Evolutionary conservation across 2,888 invertebrate genomes (phyloP).

Genomic region (Caenorhabditis imperialis): DNA sequence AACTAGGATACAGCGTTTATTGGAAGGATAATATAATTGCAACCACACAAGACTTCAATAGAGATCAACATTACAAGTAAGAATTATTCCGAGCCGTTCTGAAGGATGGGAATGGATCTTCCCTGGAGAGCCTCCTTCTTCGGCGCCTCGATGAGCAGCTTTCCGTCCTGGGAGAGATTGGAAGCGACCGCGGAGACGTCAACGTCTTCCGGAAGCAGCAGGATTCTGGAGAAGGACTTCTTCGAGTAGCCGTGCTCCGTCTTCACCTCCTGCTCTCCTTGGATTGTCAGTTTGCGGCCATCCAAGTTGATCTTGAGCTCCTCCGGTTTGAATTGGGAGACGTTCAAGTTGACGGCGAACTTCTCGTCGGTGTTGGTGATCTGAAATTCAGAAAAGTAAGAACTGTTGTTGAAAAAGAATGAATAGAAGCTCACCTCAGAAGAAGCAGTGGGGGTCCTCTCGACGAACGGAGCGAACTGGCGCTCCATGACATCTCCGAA

Average conservation of each 20-base stretch:
- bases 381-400: not conserved
- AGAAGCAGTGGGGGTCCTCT: too few species aligned
- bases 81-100: not conserved
- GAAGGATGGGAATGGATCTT: constrained; percentile 35
- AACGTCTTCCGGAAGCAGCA: constrained; percentile 55
- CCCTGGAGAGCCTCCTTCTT: constrained; percentile 31
- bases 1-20: too few species aligned
- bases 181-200: constrained; percentile 35
- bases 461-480: constrained; percentile 1
- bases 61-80: too few species aligned
- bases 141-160: constrained; percentile 47
- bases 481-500: constrained; percentile 29
- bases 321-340: constrained; percentile 80
- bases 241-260: constrained; percentile 23
- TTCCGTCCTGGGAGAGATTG: constrained; percentile 38
- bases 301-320: constrained; percentile 80
- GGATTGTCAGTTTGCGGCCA: constrained; percentile 35
- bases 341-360: not conserved
- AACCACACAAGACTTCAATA: too few species aligned
- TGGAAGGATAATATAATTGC: too few species aligned
- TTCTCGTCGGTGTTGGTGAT: constrained; percentile 2
- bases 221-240: constrained; percentile 30
- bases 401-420: too few species aligned
- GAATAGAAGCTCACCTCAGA: too few species aligned
- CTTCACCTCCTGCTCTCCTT: constrained; percentile 37